Percentiles rank a stretch among this genome's conserved stretches.
These are phyloP conservation scores for Cheilosia soror DNA, from an alignment of 2,888 invertebrate genomes.

Conservation along the genomic window DNA sequence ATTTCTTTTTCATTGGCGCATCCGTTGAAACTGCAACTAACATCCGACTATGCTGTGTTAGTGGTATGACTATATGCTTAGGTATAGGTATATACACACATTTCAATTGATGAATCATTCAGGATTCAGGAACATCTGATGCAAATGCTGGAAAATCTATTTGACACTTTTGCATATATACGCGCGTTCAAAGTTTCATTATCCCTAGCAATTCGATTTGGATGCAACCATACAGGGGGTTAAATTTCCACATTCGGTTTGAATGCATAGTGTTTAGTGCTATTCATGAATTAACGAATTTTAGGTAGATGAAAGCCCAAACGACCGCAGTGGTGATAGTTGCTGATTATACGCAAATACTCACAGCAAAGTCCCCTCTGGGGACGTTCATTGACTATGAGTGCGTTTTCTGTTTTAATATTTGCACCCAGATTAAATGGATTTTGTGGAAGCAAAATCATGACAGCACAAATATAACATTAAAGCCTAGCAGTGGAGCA, in stretches of 20 bases:
- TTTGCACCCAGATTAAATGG: conserved; percentile 6
- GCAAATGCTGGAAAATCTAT: conserved; percentile 54
- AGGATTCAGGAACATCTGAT: conserved; percentile 47
- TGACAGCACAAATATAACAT: not conserved
- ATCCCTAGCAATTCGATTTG: conserved; percentile 57
- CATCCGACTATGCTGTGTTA: conserved; percentile 32
- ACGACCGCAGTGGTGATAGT: conserved; percentile 21
- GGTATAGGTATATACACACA: conserved; percentile 1
- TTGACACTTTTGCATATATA: conserved; percentile 52
- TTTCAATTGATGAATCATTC: conserved; percentile 41
- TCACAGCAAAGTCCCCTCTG: not conserved
- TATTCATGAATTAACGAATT: conserved; percentile 41
- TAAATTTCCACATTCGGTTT: conserved; percentile 30
- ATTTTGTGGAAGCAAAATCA: conserved; percentile 12
- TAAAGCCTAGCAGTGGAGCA: not conserved
- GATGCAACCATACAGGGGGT: conserved; percentile 25
- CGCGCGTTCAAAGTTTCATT: conserved; percentile 50
- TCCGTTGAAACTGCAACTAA: conserved; percentile 47
- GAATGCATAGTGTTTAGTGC: conserved; percentile 22
- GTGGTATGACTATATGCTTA: not conserved
- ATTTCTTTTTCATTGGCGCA: conserved; percentile 42
- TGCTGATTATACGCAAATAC: conserved; percentile 47
- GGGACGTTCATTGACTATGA: conserved; percentile 8
- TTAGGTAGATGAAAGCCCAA: conserved; percentile 28
- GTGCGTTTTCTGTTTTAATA: conserved; percentile 21